Base-by-base conservation (phyloP, 2,797 vertebrate genomes). In the Lagodon rhomboides region DNA sequence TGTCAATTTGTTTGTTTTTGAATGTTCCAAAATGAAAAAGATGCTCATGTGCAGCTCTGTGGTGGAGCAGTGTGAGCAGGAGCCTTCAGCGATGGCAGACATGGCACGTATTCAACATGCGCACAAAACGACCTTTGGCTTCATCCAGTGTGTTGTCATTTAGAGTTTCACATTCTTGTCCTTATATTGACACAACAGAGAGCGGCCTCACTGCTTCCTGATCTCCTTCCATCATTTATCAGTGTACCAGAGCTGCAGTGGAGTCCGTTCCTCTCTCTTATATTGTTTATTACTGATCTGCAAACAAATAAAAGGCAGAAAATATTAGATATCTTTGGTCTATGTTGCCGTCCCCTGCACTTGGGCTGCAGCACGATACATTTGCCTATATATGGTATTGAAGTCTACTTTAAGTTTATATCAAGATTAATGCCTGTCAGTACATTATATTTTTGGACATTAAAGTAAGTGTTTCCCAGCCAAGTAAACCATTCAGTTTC, bases 171-270 rank as follows among this genome's bases (percentile, higher is more conserved):
- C 44, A 58, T 68, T 74, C 46, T 59, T 62, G 66, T 62, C 17
- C 66, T 27, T 16, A 18, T 75, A 20, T 75, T 70, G 54, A 70
- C 67, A 41, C 15, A 64, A 66, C 67, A 34, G 61, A 75, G 22
- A 69, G 25, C 56, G 76, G 68, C 20, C 16, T 55, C 12, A 4
- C 10, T 3, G 44, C 65, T 64, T 80, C 67, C 61, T 43, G 10
- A 16, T 22, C 34, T 55, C 2, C 30, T 55, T 73, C 44, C 64
- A 22, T 56, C 64, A 22, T 56, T 58, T 22, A 50, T 41, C n/a
- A 49, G 25, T 3, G 12, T 53, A 50, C 30, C 23, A 50, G 53
- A 71, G 13, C 61, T 30, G 68, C 54, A 46, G 3, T 30, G 4
- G 11, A 64, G 62, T n/a, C 64, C 15, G n/a, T 53, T 67, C 10